Evolutionary conservation across 2,888 invertebrate species (phyloP).

Genomic region (Nesidiocoris tenuis): DNA sequence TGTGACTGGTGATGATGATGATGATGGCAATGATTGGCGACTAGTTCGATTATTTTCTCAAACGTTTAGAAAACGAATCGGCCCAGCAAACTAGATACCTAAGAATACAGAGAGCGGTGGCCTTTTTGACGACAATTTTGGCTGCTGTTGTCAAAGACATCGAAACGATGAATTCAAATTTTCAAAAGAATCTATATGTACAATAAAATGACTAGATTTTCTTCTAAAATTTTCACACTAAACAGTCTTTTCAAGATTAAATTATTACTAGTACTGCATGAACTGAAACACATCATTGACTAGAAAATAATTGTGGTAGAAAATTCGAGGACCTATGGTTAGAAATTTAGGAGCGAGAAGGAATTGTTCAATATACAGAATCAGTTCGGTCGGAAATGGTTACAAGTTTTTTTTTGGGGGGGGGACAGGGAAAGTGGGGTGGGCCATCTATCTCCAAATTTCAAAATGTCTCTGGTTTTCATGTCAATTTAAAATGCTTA

Average conservation of each 20-base stretch:
- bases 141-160: background rate
- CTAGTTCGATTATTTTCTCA: too few species aligned
- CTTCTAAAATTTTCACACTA: slow-evolving; percentile 29
- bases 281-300: slow-evolving; percentile 31
- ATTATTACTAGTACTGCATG: slow-evolving; percentile 17
- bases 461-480: background rate
- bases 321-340: slow-evolving; percentile 1
- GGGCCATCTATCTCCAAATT: slow-evolving; percentile 2
- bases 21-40: too few species aligned
- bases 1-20: too few species aligned
- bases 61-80: too few species aligned
- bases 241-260: slow-evolving; percentile 40
- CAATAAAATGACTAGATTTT: slow-evolving; percentile 27
- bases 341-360: background rate
- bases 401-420: too few species aligned
- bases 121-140: background rate
- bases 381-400: too few species aligned
- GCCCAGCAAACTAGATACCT: too few species aligned
- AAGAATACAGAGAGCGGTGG: too few species aligned
- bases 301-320: slow-evolving; percentile 24
- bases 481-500: slow-evolving; percentile 38
- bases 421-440: too few species aligned
- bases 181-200: slow-evolving; percentile 23
- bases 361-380: too few species aligned
- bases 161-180: background rate